Evolutionary conservation across 2,797 vertebrate genomes (phyloP).

Genomic region (Rhabdophis nuchalis): DNA sequence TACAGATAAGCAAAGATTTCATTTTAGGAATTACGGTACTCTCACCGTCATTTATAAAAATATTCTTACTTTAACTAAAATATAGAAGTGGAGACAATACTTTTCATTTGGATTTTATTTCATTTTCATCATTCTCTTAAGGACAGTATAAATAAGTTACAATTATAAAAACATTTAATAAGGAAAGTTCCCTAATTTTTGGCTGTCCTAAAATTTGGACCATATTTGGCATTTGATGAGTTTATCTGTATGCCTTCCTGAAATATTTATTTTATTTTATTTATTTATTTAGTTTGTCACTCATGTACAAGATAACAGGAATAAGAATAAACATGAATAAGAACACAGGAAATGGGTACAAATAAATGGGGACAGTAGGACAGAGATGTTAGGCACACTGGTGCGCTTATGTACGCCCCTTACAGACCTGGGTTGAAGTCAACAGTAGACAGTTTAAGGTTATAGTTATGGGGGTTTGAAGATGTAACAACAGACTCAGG

Average conservation of each 20-base stretch:
- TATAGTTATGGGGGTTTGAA: no score
- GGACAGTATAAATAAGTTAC: not conserved
- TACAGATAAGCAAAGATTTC: not conserved
- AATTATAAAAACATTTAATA: not conserved
- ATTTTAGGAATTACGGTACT: not conserved
- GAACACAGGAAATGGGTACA: no score
- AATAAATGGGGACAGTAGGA: no score
- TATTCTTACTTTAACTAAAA: not conserved
- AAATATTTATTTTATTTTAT: no score
- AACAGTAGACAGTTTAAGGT: no score
- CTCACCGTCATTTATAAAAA: not conserved
- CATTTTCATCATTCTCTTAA: not conserved
- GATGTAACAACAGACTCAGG: no score
- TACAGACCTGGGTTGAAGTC: no score
- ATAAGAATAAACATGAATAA: no score
- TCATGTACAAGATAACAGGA: no score
- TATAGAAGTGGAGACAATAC: not conserved
- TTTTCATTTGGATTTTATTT: not conserved
- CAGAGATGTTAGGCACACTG: no score
- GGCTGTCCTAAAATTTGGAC: not conserved
- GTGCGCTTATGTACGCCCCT: no score
- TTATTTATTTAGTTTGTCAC: no score
- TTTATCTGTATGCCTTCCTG: not conserved
- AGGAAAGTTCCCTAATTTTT: not conserved
- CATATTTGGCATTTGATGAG: not conserved